Percentiles rank a stretch among this genome's conserved stretches.
Evolutionary conservation across 2,113 vertebrate species (phyloP).

Genomic region (Scopus umbretta): DNA sequence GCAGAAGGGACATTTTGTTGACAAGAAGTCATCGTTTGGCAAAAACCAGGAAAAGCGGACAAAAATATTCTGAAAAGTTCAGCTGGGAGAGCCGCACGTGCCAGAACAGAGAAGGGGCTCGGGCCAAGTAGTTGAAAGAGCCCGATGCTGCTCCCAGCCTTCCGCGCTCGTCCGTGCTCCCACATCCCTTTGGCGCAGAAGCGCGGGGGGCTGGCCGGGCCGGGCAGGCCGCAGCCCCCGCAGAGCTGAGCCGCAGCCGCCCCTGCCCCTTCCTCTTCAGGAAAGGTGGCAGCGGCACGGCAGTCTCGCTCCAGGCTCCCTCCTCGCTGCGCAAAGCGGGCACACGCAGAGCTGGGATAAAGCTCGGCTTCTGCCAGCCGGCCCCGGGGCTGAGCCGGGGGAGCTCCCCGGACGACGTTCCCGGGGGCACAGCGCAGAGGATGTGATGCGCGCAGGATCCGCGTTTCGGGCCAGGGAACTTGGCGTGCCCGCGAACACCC

Average conservation of each 20-base stretch:
- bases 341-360: no score
- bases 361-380: neutral
- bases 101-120: neutral
- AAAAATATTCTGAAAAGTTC: constrained; percentile 38
- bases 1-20: constrained; percentile 48
- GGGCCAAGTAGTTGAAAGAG: neutral
- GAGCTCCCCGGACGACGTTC: neutral
- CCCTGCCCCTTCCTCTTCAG: neutral
- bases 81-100: neutral
- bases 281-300: neutral
- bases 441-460: neutral
- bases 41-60: constrained; percentile 46
- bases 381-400: neutral
- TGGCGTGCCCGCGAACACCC: neutral
- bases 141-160: neutral
- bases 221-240: neutral
- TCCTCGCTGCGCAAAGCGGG: no score
- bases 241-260: neutral
- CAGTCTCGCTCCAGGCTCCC: neutral
- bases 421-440: neutral
- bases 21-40: constrained; percentile 51
- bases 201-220: neutral
- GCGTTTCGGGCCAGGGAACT: neutral
- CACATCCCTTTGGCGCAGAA: neutral
- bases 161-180: accelerated